These are phyloP conservation scores for Melanostoma mellinum DNA, from an alignment of 2,888 invertebrate genomes.

Conservation along the genomic window DNA sequence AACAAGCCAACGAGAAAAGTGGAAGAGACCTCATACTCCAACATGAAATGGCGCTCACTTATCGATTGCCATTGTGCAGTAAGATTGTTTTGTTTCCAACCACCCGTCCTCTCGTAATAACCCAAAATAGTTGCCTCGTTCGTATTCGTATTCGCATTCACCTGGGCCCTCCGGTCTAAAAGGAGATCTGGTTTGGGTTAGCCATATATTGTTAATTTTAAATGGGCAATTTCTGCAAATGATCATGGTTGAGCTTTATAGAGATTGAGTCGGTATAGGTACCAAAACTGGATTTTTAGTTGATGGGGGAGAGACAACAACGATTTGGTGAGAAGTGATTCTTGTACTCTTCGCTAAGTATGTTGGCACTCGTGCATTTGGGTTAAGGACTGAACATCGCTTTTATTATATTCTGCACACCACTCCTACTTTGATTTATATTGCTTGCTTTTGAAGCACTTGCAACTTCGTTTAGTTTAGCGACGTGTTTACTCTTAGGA, in stretches of 20 bases:
- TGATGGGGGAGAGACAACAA: constrained; percentile 24
- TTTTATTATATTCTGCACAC: constrained; percentile 55
- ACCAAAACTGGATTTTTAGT: constrained; percentile 57
- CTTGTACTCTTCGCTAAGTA: constrained; percentile 56
- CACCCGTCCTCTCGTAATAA: constrained; percentile 3
- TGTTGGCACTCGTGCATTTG: constrained; percentile 61
- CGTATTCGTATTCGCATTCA: constrained; percentile 27
- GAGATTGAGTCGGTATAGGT: constrained; percentile 2
- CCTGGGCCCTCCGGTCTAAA: constrained; percentile 57
- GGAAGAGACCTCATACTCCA: constrained; percentile 59
- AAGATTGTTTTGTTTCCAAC: constrained; percentile 52
- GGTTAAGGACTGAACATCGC: constrained; percentile 62
- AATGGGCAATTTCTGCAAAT: constrained; percentile 68
- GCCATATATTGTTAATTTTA: constrained; percentile 63
- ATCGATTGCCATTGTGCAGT: constrained; percentile 68
- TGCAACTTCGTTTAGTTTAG: no score
- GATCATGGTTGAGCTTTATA: constrained; percentile 42
- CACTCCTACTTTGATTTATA: constrained; percentile 23
- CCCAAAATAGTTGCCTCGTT: constrained; percentile 18
- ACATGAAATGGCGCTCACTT: constrained; percentile 69
- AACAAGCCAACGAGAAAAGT: constrained; percentile 60
- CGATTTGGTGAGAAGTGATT: constrained; percentile 60
- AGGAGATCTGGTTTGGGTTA: constrained; percentile 66
- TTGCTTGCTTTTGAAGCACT: background rate
- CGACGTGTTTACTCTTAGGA: no score